A percentile compares a stretch with the other conserved stretches of the same genome.
Conservation (phyloP, 1,140 invertebrate genomes). For the Drosophila kikkawai region DNA sequence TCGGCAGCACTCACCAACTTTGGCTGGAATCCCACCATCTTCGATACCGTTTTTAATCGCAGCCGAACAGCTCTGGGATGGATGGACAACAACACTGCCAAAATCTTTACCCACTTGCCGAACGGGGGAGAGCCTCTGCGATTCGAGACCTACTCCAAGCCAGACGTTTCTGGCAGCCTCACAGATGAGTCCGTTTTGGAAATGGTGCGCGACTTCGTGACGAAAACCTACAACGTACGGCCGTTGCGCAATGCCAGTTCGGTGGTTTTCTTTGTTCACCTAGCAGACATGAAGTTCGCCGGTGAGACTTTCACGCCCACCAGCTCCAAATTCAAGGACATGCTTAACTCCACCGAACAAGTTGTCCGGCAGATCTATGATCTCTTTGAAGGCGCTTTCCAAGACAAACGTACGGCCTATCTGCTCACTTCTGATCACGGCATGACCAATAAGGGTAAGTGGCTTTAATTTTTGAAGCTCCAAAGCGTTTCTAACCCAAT, state of each 20-base stretch:
- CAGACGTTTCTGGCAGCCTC: neutral
- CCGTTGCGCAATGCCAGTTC: conserved; percentile 87
- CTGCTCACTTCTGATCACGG: conserved; percentile 98
- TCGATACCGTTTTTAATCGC: conserved; percentile 98
- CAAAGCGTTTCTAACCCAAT: neutral
- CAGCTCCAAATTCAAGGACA: conserved; percentile 92
- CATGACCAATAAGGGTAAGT: conserved; percentile 96
- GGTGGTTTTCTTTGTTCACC: conserved; percentile 94
- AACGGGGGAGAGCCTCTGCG: conserved; percentile 3
- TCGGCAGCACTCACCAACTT: conserved; percentile 96
- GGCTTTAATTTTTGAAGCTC: no score
- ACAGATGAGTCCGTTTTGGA: neutral
- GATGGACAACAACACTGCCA: conserved; percentile 64
- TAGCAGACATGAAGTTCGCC: conserved; percentile 95
- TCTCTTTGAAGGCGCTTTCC: conserved; percentile 90
- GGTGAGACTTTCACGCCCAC: conserved; percentile 89
- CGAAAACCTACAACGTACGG: conserved; percentile 76
- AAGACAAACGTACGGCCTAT: conserved; percentile 93
- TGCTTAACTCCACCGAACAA: conserved; percentile 92
- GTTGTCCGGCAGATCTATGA: conserved; percentile 90
- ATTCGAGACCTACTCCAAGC: conserved; percentile 4
- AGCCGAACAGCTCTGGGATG: conserved; percentile 88
- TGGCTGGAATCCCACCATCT: conserved; percentile 97
- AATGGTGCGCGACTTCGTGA: conserved; percentile 87
- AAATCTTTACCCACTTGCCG: conserved; percentile 21